Conservation (phyloP, 2,888 invertebrate genomes). For the Hypena proboscidalis region DNA sequence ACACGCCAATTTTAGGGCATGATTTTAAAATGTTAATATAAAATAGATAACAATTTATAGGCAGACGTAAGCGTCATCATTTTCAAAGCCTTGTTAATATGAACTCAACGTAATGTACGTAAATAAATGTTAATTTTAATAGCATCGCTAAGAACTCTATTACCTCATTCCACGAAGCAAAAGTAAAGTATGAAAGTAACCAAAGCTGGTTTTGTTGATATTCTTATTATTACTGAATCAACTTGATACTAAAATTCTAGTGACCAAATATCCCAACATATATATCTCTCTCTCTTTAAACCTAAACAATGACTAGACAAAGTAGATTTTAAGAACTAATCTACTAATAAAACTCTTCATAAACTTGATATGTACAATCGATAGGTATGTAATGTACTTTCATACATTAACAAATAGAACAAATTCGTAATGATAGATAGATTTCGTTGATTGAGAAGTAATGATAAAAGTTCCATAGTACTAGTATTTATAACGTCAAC, state of each 20-base stretch:
- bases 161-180: too few relatives aligned
- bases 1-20: slow-evolving; percentile 17
- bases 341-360: slow-evolving; percentile 44
- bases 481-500: slow-evolving; percentile 27
- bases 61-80: slow-evolving; percentile 30
- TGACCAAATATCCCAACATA: slow-evolving; percentile 18
- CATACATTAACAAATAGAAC: slow-evolving; percentile 32
- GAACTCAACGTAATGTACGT: background rate
- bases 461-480: slow-evolving; percentile 29
- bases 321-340: slow-evolving; percentile 44
- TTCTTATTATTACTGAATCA: too few relatives aligned
- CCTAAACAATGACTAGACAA: slow-evolving; percentile 61
- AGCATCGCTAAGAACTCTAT: too few relatives aligned
- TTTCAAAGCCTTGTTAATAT: slow-evolving; percentile 21
- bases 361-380: slow-evolving; percentile 65
- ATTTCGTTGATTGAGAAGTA: slow-evolving; percentile 53
- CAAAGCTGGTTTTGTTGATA: background rate
- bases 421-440: slow-evolving; percentile 36
- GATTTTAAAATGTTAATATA: slow-evolving; percentile 24
- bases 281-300: slow-evolving; percentile 33
- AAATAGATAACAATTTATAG: slow-evolving; percentile 25
- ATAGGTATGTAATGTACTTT: slow-evolving; percentile 36
- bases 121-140: too few relatives aligned
- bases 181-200: background rate
- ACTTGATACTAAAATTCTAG: slow-evolving; percentile 4